phyloP scores from a whole-genome alignment of 2,888 invertebrate species.

The Philaethria dido region DNA sequence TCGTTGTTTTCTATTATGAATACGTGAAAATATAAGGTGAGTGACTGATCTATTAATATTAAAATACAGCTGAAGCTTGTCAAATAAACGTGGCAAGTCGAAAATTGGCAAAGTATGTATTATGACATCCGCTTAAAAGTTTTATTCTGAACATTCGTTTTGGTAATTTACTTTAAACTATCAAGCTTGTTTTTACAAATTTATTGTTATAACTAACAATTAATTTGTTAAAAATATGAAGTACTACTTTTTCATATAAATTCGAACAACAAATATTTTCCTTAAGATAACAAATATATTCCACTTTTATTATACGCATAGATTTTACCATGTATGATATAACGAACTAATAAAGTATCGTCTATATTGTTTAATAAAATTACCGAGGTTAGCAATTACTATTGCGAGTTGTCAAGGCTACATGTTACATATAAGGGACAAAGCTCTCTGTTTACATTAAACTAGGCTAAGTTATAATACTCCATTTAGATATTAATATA shows the following conservation, averaged over 20 bases:
- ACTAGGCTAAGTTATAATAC: slow-evolving; percentile 19
- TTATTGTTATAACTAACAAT: too few relatives aligned
- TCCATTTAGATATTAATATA: slow-evolving; percentile 5
- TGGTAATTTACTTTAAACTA: not conserved
- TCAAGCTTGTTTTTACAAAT: too few relatives aligned
- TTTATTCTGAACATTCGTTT: not conserved
- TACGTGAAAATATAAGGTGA: not conserved
- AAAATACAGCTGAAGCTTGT: not conserved
- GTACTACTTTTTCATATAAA: not conserved
- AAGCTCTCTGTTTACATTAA: slow-evolving; percentile 15
- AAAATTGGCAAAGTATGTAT: not conserved
- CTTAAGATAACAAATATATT: not conserved
- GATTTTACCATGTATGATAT: too few relatives aligned
- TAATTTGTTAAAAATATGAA: too few relatives aligned
- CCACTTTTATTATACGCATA: too few relatives aligned
- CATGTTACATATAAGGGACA: slow-evolving; percentile 13
- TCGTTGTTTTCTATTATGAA: not conserved
- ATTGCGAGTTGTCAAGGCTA: slow-evolving; percentile 4
- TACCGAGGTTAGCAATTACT: slow-evolving; percentile 14
- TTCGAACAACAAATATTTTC: not conserved
- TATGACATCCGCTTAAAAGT: not conserved
- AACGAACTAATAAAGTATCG: not conserved
- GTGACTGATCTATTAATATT: not conserved
- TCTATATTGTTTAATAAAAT: slow-evolving; percentile 1
- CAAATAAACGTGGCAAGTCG: not conserved